Base-by-base conservation (phyloP, 2,797 vertebrate species). In the Rallus crepitans region DNA sequence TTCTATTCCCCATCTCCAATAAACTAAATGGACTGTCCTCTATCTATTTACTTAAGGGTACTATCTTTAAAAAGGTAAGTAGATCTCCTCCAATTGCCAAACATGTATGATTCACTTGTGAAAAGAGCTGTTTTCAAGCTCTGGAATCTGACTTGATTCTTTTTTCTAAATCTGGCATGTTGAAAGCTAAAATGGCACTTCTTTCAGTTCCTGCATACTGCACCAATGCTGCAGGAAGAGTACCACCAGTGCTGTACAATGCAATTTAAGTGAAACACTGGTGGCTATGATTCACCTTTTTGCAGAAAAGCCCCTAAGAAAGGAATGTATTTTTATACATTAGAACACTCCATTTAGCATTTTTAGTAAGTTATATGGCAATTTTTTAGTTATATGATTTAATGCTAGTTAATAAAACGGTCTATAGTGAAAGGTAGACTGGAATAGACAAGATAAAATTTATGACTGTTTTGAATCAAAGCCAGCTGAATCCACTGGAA, bases 211-310 rank as follows among this genome's bases (percentile, higher is more conserved):
- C 27, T 57, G 33, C 27, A 2, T 11, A 57, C 12, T 27, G 37
- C 30, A 47, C 19, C 45, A 20, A 2, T 35, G 55, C 24, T 57
- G 31, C 12, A 27, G 19, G 17, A 57, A 40, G 70, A 50, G 40
- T 2, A 33, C 13, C 24, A 18, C 5, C 35, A 33, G 1, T 12
- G 19, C 7, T 33, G n/a, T 7, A 39, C 2, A 2, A 53, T 6
- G 20, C 9, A 75, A 60, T 40, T 75, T 20, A 59, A 82, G 7
- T 3, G 2, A 35, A 71, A 15, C 20, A 19, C 4, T 4, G 4
- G 59, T n/a, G 71, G 47, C 18, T 33, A 72, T 14, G 7, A 65
- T 57, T 42, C 47, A 24, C 4, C 2, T 59, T 21, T 53, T 71
- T 33, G 33, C 17, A 86, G 60, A 82, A 81, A 63, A 68, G 2